Evolutionary conservation across 2,113 vertebrate species (phyloP).

Genomic region (Procapra przewalskii): DNA sequence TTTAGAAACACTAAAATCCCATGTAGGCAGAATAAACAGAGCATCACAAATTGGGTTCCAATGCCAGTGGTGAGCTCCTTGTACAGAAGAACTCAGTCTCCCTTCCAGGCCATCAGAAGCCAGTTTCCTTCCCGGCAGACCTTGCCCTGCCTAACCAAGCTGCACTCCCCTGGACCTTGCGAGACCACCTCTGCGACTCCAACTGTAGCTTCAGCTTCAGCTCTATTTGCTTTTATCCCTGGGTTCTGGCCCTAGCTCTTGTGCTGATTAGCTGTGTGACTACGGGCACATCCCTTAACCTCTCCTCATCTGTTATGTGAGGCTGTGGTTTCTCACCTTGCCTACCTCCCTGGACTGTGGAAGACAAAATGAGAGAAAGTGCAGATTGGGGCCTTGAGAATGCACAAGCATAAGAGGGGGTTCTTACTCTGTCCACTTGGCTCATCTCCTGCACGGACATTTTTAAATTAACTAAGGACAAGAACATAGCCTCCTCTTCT

Average conservation of each 20-base stretch:
- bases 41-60: constrained; percentile 7
- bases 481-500: not conserved
- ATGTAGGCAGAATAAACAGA: not conserved
- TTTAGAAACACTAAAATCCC: not conserved
- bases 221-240: not conserved
- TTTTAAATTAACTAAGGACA: not conserved
- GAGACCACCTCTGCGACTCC: not conserved
- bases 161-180: not conserved
- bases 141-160: not conserved
- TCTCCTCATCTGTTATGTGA: not conserved
- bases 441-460: not conserved
- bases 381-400: not conserved
- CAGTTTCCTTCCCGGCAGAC: constrained; percentile 28
- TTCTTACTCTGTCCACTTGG: not conserved
- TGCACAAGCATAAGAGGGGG: not conserved
- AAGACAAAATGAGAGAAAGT: not conserved
- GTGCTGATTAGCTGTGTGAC: not conserved
- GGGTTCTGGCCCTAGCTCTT: not conserved
- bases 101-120: not conserved
- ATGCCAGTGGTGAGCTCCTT: not conserved
- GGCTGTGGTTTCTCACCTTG: not conserved
- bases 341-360: not conserved
- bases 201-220: not conserved
- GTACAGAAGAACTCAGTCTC: not conserved
- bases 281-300: not conserved